These are phyloP conservation scores for Tenthredo mesomela DNA, from an alignment of 2,888 invertebrate genomes.

Conservation along the genomic window DNA sequence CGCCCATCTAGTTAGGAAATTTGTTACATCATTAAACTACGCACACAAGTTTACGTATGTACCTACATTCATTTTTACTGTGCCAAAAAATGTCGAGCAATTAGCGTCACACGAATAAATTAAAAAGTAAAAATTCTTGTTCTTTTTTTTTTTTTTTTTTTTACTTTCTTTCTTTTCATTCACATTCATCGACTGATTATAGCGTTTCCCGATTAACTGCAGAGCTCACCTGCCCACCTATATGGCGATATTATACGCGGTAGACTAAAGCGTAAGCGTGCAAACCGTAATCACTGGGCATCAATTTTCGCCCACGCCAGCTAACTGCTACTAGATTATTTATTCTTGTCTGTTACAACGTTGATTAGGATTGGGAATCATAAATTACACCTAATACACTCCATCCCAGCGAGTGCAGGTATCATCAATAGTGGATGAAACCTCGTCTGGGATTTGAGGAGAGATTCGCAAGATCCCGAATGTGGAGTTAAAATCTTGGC, in stretches of 20 bases:
- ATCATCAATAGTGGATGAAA: too few relatives aligned
- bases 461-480: too few relatives aligned
- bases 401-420: background rate
- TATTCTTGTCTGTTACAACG: constrained; percentile 37
- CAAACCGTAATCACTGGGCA: constrained; percentile 7
- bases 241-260: background rate
- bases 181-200: background rate
- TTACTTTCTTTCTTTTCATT: background rate
- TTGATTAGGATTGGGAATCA: constrained; percentile 11
- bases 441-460: too few relatives aligned
- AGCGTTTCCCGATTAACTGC: background rate
- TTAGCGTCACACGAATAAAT: too few relatives aligned
- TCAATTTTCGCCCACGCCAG: constrained; percentile 41
- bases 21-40: background rate
- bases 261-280: background rate
- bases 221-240: too few relatives aligned
- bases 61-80: too few relatives aligned
- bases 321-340: constrained; percentile 17
- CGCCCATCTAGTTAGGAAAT: background rate
- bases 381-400: background rate
- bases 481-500: too few relatives aligned
- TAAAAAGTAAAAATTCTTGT: background rate
- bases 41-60: too few relatives aligned
- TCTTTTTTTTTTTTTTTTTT: too few relatives aligned
- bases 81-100: too few relatives aligned